A percentile compares a stretch with the other conserved stretches of the same genome.
Evolutionary conservation across 2,888 invertebrate species (phyloP).

Genomic region (Holacanthella duospinosa): DNA sequence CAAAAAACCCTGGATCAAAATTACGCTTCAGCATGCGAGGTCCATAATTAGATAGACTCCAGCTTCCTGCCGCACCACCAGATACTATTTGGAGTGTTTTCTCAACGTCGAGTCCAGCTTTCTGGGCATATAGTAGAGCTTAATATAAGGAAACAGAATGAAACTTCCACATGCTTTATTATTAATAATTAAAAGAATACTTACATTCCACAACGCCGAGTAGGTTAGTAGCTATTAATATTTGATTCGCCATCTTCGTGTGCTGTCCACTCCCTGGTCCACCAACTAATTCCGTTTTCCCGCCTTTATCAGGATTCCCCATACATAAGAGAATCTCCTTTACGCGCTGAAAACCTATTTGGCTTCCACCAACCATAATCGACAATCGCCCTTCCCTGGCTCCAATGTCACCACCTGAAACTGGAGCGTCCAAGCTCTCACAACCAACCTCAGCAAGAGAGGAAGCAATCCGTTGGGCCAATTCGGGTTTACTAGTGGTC

Average conservation of each 20-base stretch:
- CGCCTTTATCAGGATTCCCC: conserved; percentile 21
- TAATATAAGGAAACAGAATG: conserved; percentile 3
- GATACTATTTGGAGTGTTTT: conserved; percentile 15
- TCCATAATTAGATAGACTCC: conserved; percentile 16
- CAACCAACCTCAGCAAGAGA: conserved; percentile 6
- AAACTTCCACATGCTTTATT: background rate
- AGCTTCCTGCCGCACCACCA: conserved; percentile 19
- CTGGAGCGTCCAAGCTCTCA: conserved; percentile 16
- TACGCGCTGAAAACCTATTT: conserved; percentile 14
- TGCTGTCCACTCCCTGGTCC: conserved; percentile 18
- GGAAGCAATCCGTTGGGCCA: conserved; percentile 15
- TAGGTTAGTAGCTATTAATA: conserved; percentile 18
- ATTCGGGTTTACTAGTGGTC: conserved; percentile 21
- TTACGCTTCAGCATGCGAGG: conserved; percentile 20
- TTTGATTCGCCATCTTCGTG: conserved; percentile 23
- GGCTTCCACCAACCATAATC: conserved; percentile 18
- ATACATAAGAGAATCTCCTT: conserved; percentile 14
- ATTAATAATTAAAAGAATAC: background rate
- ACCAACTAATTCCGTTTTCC: conserved; percentile 16
- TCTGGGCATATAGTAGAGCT: conserved; percentile 19
- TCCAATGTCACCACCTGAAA: conserved; percentile 20
- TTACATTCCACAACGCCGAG: conserved; percentile 20
- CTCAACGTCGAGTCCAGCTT: conserved; percentile 19
- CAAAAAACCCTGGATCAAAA: conserved; percentile 21
- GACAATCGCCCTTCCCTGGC: conserved; percentile 17